These are phyloP conservation scores for Synaphobranchus kaupii DNA, from an alignment of 2,797 vertebrate species.

Conservation along the genomic window DNA sequence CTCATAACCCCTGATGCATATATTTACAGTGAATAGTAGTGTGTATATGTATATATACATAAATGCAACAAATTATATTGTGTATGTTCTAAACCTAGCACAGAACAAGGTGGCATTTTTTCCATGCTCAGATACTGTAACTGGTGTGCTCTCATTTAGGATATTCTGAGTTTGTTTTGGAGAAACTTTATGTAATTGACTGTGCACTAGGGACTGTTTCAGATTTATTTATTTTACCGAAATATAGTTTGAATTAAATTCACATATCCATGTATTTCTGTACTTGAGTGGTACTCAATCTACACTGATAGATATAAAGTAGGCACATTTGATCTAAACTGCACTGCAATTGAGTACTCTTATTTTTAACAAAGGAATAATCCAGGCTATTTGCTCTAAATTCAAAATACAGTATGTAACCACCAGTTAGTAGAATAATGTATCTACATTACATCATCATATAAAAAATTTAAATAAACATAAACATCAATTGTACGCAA, in stretches of 20 bases:
- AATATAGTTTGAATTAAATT: not conserved
- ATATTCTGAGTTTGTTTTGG: conserved; percentile 77
- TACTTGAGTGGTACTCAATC: conserved; percentile 24
- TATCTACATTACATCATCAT: not conserved
- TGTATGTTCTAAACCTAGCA: not conserved
- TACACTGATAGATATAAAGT: not conserved
- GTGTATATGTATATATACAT: not conserved
- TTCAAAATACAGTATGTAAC: not conserved
- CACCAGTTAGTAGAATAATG: not conserved
- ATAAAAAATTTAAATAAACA: not conserved
- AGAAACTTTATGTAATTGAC: conserved; percentile 76
- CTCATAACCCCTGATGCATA: not conserved
- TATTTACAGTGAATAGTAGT: not conserved
- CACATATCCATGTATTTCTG: not conserved
- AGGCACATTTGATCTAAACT: not conserved
- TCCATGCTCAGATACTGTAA: not conserved
- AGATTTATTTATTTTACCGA: conserved; percentile 51
- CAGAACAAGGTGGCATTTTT: not conserved
- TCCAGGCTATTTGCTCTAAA: not conserved
- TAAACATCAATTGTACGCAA: not conserved
- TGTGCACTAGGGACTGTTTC: conserved; percentile 66
- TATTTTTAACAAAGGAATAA: not conserved
- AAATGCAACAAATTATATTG: not conserved
- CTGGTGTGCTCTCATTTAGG: conserved; percentile 49
- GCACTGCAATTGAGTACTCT: not conserved